These are phyloP conservation scores for Microtus oregoni DNA, from an alignment of 2,113 vertebrate genomes.

Conservation along the genomic window DNA sequence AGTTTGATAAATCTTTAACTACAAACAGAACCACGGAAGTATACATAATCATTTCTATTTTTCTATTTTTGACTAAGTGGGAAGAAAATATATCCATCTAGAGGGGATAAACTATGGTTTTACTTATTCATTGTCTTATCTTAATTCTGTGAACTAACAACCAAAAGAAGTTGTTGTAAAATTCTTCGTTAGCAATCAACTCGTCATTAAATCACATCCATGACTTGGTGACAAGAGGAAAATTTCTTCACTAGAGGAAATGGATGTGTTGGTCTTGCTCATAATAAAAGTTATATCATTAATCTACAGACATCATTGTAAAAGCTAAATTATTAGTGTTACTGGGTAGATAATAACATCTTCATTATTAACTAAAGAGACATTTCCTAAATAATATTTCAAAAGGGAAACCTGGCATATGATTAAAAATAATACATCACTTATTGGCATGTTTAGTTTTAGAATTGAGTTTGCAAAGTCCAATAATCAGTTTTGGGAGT, in stretches of 20 bases:
- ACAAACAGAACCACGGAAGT: constrained; percentile 23
- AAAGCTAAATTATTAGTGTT: constrained; percentile 55
- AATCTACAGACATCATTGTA: constrained; percentile 19
- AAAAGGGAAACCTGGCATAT: not conserved
- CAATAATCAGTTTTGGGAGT: not conserved
- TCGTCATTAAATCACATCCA: not conserved
- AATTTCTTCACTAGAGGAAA: not conserved
- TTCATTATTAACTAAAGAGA: constrained; percentile 37
- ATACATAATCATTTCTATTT: constrained; percentile 62
- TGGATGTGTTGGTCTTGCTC: constrained; percentile 27
- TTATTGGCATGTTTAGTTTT: constrained; percentile 48
- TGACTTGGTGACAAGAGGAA: not conserved
- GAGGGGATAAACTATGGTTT: not conserved
- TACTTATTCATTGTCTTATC: constrained; percentile 13
- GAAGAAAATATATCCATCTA: constrained; percentile 29
- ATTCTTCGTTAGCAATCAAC: not conserved
- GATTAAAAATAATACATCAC: constrained; percentile 10
- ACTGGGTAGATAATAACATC: constrained; percentile 36
- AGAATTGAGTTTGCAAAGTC: constrained; percentile 49
- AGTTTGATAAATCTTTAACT: constrained; percentile 46
- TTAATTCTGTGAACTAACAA: constrained; percentile 11
- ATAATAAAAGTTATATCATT: constrained; percentile 45
- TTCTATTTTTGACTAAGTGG: constrained; percentile 62
- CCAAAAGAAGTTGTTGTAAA: constrained; percentile 15
- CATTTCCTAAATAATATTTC: constrained; percentile 34